These are phyloP conservation scores for Garra rufa DNA, from an alignment of 2,113 vertebrate species.

Conservation along the genomic window DNA sequence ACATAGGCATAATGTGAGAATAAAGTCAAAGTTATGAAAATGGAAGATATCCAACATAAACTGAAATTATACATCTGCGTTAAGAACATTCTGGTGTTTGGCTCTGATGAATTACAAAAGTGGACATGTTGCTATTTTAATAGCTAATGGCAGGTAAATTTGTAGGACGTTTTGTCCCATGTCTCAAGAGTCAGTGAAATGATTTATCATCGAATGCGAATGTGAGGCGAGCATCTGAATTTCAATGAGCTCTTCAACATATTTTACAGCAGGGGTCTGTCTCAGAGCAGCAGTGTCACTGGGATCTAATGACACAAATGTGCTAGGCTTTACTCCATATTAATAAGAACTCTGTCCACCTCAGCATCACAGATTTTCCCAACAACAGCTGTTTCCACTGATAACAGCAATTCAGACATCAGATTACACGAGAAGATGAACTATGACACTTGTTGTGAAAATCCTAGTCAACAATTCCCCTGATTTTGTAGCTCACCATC, in stretches of 20 bases:
- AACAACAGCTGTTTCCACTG: conserved; percentile 66
- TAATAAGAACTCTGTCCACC: conserved; percentile 4
- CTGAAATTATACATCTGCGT: neutral
- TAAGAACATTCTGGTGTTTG: neutral
- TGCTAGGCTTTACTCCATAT: neutral
- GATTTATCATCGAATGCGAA: conserved; percentile 68
- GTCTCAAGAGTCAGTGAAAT: conserved; percentile 44
- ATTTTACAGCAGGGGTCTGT: conserved; percentile 58
- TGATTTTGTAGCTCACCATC: conserved; percentile 66
- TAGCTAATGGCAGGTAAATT: neutral
- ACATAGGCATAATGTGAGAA: no score
- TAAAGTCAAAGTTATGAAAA: neutral
- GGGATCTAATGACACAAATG: conserved; percentile 56
- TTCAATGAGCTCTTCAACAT: conserved; percentile 20
- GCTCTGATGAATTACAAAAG: conserved; percentile 9
- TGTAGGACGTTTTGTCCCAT: neutral
- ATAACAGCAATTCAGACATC: conserved; percentile 73
- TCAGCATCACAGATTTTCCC: conserved; percentile 61
- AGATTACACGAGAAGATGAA: conserved; percentile 66
- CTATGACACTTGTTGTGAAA: conserved; percentile 62
- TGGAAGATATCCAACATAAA: neutral
- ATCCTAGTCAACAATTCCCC: conserved; percentile 60
- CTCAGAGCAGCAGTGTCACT: conserved; percentile 61
- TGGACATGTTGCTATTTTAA: conserved; percentile 9
- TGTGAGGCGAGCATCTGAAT: conserved; percentile 65